Base-by-base conservation (phyloP, 2,888 invertebrate species). In the Polietes domitor region DNA sequence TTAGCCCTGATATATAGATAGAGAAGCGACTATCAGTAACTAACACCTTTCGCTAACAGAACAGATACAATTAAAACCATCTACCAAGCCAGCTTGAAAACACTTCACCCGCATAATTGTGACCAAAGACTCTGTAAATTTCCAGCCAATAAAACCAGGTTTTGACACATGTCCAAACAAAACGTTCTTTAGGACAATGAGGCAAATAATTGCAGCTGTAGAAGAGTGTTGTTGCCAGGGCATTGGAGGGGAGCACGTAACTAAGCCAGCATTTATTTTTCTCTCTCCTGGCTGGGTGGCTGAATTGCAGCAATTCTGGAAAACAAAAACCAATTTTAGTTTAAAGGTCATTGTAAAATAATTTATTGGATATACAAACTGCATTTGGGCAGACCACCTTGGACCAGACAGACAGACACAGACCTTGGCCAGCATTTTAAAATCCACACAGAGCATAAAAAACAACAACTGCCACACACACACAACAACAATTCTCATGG, bases 111-210 rank as follows among this genome's bases (percentile, higher is more conserved):
- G 83, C 84, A 84, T 84, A 75, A 68, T 78, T 47, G 61, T 41
- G 19, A 47, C 28, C 17, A 10, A 58, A 21, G 24, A 77, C 43
- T 74, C 32, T 28, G 17, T 15, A 77, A 63, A 74, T 74, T 53
- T 65, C 47, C 58, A 58, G 65, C 65, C 9, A 80, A 84, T 84
- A 80, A 78, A 80, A 75, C 50, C 7, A 65, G 47, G 72, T 61
- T 61, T 58, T 72, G 75, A 84, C 84, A 78, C 73, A 81, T 84
- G 80, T 76, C 80, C 75, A 84, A 84, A 81, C 58, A 83, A 63
- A 21, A n/a, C 26, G 47, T 73, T 75, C 21, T 58, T 43, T 10
- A 47, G 47, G 15, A 37, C 26, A 77, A 70, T 72, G 15, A 28
- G 43, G 21, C 50, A 71, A 70, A 37, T 15, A 37, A 71, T 32